Base-by-base conservation (phyloP, 2,797 vertebrate genomes). In the Scleropages formosus region DNA sequence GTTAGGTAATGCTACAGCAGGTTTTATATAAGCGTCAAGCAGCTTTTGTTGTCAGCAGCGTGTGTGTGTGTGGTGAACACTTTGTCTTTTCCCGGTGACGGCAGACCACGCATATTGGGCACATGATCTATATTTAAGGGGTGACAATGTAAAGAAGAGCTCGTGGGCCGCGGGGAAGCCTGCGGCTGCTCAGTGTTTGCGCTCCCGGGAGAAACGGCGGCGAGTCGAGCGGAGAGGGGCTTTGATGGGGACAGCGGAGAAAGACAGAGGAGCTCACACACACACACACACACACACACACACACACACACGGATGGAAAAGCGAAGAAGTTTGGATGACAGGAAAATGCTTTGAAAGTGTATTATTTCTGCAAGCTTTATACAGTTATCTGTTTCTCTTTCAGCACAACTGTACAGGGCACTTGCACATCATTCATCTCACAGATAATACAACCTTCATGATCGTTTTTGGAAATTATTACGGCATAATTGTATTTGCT, bases 351-450 rank as follows among this genome's bases (percentile, higher is more conserved):
- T 78, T 61, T 81, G 74, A 70, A 85, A 84, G 77, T 80, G 77
- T 86, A 39, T 76, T 81, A 59, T 72, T 56, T 56, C 18, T 56
- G 53, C 53, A 3, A 56, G 47, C 64, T 22, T 39, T 39, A 6
- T 6, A 39, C 31, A 39, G 39, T 39, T 39, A 6, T 2, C 6
- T 6, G 31, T 6, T 2, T 39, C 6, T 2, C 6, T 6, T 6
- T n/a, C 56, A 18, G 84, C 83, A 87, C 88, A 87, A 90, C 89
- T 90, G 85, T 84, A 90, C 88, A 87, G 86, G 86, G 89, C 83
- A 88, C 89, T 91, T 90, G 88, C 88, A 91, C 91, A 92, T 90
- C 89, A 88, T 88, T 81, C 88, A 87, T 85, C 31, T 6, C 31
- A 39, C 31, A 39, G 31, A 39, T 6, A 39, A 39, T 2, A 39